Evolutionary conservation across 2,888 invertebrate genomes (phyloP).

Genomic region (Drosophila setosimentum): DNA sequence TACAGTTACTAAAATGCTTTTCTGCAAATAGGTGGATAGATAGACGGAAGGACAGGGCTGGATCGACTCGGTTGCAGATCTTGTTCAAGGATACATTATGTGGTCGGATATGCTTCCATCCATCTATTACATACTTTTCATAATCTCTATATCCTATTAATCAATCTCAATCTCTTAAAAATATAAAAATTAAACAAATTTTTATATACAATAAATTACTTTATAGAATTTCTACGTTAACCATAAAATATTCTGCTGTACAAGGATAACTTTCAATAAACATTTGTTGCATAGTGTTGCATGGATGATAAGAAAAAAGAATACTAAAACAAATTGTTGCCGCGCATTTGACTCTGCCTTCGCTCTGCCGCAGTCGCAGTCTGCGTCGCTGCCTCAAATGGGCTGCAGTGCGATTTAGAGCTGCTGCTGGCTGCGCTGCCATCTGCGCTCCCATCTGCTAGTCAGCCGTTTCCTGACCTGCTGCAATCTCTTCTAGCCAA

Average conservation of each 20-base stretch:
- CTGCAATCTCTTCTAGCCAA: constrained; percentile 63
- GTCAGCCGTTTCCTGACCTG: constrained; percentile 60
- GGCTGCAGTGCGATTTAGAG: background rate
- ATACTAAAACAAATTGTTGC: constrained; percentile 49
- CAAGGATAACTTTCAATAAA: background rate
- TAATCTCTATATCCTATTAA: background rate
- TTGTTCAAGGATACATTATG: background rate
- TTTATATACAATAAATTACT: background rate
- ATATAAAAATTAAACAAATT: background rate
- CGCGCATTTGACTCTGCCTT: constrained; percentile 8
- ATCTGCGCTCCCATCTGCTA: constrained; percentile 17
- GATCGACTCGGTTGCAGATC: background rate
- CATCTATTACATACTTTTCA: background rate
- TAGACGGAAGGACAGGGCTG: background rate
- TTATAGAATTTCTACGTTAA: background rate
- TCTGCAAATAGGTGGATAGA: background rate
- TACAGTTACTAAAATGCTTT: background rate
- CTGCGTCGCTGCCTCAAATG: background rate
- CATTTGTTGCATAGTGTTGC: constrained; percentile 6
- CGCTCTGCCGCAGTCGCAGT: constrained; percentile 1
- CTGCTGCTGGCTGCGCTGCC: constrained; percentile 4
- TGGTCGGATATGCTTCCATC: background rate
- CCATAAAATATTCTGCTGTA: background rate
- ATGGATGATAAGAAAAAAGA: constrained; percentile 7
- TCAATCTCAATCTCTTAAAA: background rate